A percentile compares a stretch with the other conserved stretches of the same genome.
Evolutionary conservation across 2,113 vertebrate species (phyloP).

Genomic region (Catharus minimus): DNA sequence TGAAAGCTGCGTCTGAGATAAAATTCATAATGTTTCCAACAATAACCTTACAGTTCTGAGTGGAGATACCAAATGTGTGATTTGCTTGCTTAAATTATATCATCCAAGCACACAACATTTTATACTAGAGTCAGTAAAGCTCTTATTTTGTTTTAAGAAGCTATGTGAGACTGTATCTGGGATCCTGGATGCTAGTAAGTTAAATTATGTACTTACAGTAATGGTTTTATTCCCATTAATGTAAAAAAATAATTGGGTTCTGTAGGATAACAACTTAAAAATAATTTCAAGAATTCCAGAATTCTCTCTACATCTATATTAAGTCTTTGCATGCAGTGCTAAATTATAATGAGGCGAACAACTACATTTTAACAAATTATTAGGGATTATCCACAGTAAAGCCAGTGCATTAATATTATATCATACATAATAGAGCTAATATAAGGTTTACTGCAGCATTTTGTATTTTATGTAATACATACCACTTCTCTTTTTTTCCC

Average conservation of each 20-base stretch:
- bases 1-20: not conserved
- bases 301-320: not conserved
- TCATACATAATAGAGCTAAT: not conserved
- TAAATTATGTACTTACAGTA: not conserved
- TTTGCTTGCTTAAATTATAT: not conserved
- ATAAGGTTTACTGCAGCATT: not conserved
- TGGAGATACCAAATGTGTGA: not conserved
- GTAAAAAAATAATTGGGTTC: not conserved
- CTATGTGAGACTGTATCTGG: not conserved
- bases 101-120: not conserved
- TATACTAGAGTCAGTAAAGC: not conserved
- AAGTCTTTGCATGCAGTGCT: not conserved
- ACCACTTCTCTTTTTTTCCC: fast-evolving
- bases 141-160: not conserved
- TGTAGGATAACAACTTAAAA: not conserved
- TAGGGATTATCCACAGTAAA: not conserved
- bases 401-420: not conserved
- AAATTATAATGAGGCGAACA: not conserved
- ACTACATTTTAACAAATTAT: not conserved
- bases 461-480: not conserved
- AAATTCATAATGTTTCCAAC: not conserved
- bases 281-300: not conserved
- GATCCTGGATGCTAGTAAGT: not conserved
- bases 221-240: not conserved
- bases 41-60: not conserved